Evolutionary conservation across 2,113 vertebrate genomes (phyloP).

Genomic region (Morone chrysops): DNA sequence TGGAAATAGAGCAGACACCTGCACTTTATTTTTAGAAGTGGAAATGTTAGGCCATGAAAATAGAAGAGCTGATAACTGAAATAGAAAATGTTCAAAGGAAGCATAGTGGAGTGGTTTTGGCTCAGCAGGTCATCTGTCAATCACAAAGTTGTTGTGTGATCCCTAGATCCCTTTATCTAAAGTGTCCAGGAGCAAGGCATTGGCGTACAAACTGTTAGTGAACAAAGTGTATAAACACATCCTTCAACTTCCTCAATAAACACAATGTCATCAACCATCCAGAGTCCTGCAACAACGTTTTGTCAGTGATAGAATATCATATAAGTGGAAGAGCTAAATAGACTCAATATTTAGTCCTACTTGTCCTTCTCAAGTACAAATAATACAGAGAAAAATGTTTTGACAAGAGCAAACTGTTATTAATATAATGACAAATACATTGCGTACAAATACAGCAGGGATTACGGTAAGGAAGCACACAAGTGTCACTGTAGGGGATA

Average conservation of each 20-base stretch:
- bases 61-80: not conserved
- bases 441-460: slow-evolving; percentile 6
- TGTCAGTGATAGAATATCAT: slow-evolving; percentile 4
- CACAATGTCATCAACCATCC: not conserved
- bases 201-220: too few relatives aligned
- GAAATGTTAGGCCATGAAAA: not conserved
- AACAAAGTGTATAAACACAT: not conserved
- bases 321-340: not conserved
- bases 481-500: slow-evolving; percentile 5
- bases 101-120: not conserved
- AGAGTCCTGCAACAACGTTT: not conserved
- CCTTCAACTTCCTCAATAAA: not conserved
- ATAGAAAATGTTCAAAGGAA: not conserved
- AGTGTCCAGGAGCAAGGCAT: not conserved
- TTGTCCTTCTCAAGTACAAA: slow-evolving; percentile 10
- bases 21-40: slow-evolving; percentile 1
- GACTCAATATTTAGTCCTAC: slow-evolving; percentile 7
- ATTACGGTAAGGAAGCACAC: not conserved
- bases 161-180: not conserved
- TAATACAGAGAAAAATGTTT: not conserved
- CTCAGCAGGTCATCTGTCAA: not conserved
- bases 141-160: not conserved
- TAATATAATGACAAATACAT: slow-evolving; percentile 10
- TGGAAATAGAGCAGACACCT: not conserved
- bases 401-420: slow-evolving; percentile 13